Conservation (phyloP, 2,113 vertebrate species). For the Serinus canaria region DNA sequence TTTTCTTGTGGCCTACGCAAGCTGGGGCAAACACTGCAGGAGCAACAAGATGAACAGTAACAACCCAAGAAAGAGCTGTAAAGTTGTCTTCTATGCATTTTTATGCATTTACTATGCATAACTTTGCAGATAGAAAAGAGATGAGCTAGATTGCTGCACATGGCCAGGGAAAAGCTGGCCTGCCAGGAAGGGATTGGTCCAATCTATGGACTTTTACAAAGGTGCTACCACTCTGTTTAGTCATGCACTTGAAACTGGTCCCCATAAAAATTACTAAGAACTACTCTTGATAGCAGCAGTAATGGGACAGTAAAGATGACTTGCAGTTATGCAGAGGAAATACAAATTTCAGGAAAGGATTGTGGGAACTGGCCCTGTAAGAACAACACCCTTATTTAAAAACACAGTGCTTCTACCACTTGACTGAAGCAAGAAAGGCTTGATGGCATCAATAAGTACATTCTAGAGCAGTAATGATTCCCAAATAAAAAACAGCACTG, state of each 20-base stretch:
- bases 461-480: not conserved
- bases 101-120: not conserved
- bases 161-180: not conserved
- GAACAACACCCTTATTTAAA: not conserved
- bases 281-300: not conserved
- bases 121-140: not conserved
- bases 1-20: not conserved
- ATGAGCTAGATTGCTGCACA: accelerated
- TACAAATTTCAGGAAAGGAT: not conserved
- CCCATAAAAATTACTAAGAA: not conserved
- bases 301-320: not conserved
- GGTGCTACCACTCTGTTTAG: not conserved
- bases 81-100: not conserved
- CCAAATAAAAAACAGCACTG: not conserved
- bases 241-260: not conserved
- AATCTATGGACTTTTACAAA: not conserved
- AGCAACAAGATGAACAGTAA: not conserved
- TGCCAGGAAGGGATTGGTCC: not conserved
- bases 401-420: not conserved
- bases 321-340: not conserved
- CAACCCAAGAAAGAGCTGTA: not conserved
- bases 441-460: not conserved
- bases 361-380: not conserved
- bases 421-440: not conserved
- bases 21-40: not conserved